These are phyloP conservation scores for Drosophila sordidula DNA, from an alignment of 2,888 invertebrate genomes.

Conservation along the genomic window DNA sequence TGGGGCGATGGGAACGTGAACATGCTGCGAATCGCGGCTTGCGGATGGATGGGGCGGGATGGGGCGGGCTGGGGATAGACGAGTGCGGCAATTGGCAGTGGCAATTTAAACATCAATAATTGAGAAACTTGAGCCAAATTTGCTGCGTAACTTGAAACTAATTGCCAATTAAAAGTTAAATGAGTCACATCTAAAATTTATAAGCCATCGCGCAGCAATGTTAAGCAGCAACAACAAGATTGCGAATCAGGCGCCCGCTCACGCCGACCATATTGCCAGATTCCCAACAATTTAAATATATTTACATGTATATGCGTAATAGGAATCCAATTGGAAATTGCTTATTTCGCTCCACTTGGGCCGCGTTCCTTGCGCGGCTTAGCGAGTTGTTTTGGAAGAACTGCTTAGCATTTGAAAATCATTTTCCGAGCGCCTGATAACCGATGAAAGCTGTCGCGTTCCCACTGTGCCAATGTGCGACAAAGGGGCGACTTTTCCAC, in stretches of 20 bases:
- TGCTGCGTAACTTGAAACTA: slow-evolving; percentile 57
- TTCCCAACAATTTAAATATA: slow-evolving; percentile 35
- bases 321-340: slow-evolving; percentile 25
- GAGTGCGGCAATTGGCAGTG: slow-evolving; percentile 16
- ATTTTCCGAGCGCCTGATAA: slow-evolving; percentile 17
- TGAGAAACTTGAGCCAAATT: slow-evolving; percentile 59
- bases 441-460: slow-evolving; percentile 18
- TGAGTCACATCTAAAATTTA: slow-evolving; percentile 58
- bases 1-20: slow-evolving; percentile 37
- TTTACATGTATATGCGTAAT: slow-evolving; percentile 2
- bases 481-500: too few relatives aligned
- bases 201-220: slow-evolving; percentile 29
- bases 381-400: not conserved
- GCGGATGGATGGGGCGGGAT: not conserved
- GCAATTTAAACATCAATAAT: slow-evolving; percentile 60
- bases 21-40: slow-evolving; percentile 30
- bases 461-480: slow-evolving; percentile 2
- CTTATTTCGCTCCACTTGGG: slow-evolving; percentile 25
- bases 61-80: not conserved
- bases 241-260: slow-evolving; percentile 3
- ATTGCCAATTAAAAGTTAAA: slow-evolving; percentile 64
- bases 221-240: slow-evolving; percentile 14
- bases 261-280: slow-evolving; percentile 22
- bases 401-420: slow-evolving; percentile 5
- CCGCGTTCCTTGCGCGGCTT: slow-evolving; percentile 19